These are phyloP conservation scores for Neogale vison DNA, from an alignment of 2,113 vertebrate species.

Conservation along the genomic window DNA sequence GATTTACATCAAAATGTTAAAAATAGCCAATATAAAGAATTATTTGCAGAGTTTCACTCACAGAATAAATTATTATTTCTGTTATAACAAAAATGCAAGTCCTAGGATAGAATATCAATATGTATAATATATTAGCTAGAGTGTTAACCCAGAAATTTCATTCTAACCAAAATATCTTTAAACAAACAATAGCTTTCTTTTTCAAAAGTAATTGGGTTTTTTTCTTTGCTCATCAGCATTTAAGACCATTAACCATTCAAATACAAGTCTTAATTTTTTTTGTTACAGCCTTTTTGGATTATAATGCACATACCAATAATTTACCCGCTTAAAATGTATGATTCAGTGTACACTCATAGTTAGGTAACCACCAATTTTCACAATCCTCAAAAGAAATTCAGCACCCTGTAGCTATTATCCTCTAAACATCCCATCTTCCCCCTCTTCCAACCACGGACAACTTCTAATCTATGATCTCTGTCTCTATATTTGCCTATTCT, in stretches of 20 bases:
- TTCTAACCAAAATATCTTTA: conserved; percentile 21
- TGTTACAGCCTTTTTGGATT: background rate
- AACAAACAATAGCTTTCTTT: background rate
- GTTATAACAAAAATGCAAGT: conserved; percentile 34
- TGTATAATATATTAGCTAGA: background rate
- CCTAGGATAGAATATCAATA: background rate
- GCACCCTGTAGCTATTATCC: background rate
- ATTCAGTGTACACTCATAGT: background rate
- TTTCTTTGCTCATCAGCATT: background rate
- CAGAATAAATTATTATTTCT: conserved; percentile 32
- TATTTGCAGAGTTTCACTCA: background rate
- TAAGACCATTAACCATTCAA: background rate
- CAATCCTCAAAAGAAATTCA: background rate
- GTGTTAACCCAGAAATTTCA: conserved; percentile 11
- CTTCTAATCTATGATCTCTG: background rate
- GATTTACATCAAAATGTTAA: conserved; percentile 19
- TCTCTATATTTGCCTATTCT: background rate
- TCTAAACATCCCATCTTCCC: background rate
- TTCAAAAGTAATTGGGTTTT: background rate
- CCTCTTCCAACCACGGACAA: background rate
- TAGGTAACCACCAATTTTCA: background rate
- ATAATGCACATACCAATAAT: background rate
- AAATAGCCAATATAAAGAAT: conserved; percentile 6
- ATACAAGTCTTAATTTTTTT: background rate
- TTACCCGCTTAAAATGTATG: background rate